Conservation (phyloP, 2,888 invertebrate genomes). For the Plusia festucae region DNA sequence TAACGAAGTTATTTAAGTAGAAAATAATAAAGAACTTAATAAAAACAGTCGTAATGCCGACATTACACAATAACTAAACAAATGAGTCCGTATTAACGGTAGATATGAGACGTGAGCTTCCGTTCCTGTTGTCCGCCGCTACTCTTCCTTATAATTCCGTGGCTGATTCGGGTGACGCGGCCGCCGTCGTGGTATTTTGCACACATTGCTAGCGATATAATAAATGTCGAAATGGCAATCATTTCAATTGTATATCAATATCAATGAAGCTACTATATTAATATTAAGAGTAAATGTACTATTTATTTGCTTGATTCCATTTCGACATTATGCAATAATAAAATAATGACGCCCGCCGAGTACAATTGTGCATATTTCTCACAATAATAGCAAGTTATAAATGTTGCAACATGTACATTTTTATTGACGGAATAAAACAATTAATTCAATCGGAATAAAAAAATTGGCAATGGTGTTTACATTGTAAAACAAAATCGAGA, state of each 20-base stretch:
- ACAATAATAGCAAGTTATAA: slow-evolving; percentile 27
- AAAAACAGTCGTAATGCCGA: slow-evolving; percentile 44
- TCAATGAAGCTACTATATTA: slow-evolving; percentile 15
- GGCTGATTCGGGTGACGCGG: slow-evolving; percentile 83
- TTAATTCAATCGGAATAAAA: background rate
- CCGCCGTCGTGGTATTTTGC: slow-evolving; percentile 81
- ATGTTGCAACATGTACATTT: slow-evolving; percentile 64
- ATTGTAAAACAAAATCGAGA: background rate
- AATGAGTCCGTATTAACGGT: slow-evolving; percentile 36
- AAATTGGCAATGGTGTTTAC: background rate
- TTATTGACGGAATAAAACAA: slow-evolving; percentile 7
- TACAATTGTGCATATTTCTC: slow-evolving; percentile 72
- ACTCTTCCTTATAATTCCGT: slow-evolving; percentile 69
- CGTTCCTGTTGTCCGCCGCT: slow-evolving; percentile 29
- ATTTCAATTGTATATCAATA: slow-evolving; percentile 7
- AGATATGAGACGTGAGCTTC: slow-evolving; percentile 26
- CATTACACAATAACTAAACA: slow-evolving; percentile 51
- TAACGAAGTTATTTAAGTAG: slow-evolving; percentile 51
- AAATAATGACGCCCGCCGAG: slow-evolving; percentile 81
- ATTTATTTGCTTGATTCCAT: slow-evolving; percentile 62
- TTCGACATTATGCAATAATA: slow-evolving; percentile 78
- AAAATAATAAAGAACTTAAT: slow-evolving; percentile 55
- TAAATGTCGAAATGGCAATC: slow-evolving; percentile 78
- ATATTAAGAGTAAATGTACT: slow-evolving; percentile 17
- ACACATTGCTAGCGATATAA: slow-evolving; percentile 87